Base-by-base conservation (phyloP, 2,888 invertebrate genomes). In the Drosophila atripex region DNA sequence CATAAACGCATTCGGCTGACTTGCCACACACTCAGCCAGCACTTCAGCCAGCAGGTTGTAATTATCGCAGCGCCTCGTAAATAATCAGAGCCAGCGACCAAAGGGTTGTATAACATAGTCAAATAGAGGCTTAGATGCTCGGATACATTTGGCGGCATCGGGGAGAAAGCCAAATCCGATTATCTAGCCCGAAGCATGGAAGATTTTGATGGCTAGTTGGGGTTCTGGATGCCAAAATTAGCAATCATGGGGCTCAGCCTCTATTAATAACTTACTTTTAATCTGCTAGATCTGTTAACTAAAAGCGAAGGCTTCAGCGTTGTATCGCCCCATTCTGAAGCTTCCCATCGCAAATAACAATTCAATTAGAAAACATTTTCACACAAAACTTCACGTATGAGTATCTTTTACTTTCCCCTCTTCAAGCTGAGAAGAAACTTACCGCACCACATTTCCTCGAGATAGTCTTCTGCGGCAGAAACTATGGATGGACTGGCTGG, bases 21-120 rank as follows among this genome's bases (percentile, higher is more conserved):
- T 57, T 61, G 30, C 57, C 47, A 61, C 49, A 61, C 43, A 18
- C 45, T 14, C 18, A 18, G 7, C 43, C 30, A 52, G 18, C 18
- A 1, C 1, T 1, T 2, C 52, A 58, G 18, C 18, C 18, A 18
- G 18, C 53, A 41, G 23, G 47, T 68, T 35, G 43, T 71, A 71
- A 71, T 71, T 71, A 71, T 71, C 72, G 46, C 70, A 55, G 69
- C 71, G 25, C 51, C 54, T 54, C 69, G 59, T 35, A 7, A 39
- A 52, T 52, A 70, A 65, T 66, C 65, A 43, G 39, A 58, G 65
- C 39, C 43, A 28, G 47, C 23, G 25, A 11, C 49, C 54, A 39
- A 54, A 50, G 60, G 59, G 69, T 70, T 70, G 69, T 70, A 70
- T 70, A 70, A 70, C 60, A 49, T 49, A 69, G 52, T 35, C 43